These are phyloP conservation scores for Gila robusta DNA, from an alignment of 2,797 vertebrate species.

Conservation along the genomic window DNA sequence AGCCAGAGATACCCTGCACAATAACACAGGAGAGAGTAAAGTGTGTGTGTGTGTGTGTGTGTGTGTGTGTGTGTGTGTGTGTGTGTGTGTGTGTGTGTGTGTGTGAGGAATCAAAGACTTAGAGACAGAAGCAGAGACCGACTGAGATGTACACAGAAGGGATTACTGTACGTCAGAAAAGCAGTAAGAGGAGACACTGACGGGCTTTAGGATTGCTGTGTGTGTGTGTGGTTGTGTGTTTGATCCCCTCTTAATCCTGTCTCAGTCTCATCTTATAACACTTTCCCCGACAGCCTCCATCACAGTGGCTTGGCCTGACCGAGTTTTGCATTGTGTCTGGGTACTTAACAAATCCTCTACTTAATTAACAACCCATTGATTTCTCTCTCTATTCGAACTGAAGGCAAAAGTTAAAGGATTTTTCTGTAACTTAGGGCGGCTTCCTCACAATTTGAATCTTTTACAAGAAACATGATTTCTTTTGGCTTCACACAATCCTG, in stretches of 20 bases:
- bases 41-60: too few relatives aligned
- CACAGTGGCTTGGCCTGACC: constrained; percentile 51
- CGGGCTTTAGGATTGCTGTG: constrained; percentile 12
- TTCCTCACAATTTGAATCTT: background rate
- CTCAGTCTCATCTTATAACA: constrained; percentile 58
- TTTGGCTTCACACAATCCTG: background rate
- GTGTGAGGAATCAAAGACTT: background rate
- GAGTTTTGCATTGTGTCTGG: constrained; percentile 40
- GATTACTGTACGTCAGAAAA: constrained; percentile 42
- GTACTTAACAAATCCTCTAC: constrained; percentile 58
- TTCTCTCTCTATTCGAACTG: constrained; percentile 39
- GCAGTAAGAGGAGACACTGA: constrained; percentile 27
- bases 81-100: too few relatives aligned
- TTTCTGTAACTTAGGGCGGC: background rate
- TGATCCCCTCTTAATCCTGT: constrained; percentile 58
- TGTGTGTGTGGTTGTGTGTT: background rate
- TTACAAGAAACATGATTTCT: constrained; percentile 8
- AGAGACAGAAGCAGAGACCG: constrained; percentile 13
- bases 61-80: too few relatives aligned
- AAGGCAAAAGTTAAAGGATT: constrained; percentile 32
- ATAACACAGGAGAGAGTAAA: constrained; percentile 50
- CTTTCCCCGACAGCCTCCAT: constrained; percentile 48
- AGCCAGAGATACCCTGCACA: constrained; percentile 36
- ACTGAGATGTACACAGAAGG: constrained; percentile 39
- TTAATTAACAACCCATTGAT: constrained; percentile 59